Evolutionary conservation across 2,888 invertebrate genomes (phyloP).

Genomic region (Eristalinus sepulchralis): DNA sequence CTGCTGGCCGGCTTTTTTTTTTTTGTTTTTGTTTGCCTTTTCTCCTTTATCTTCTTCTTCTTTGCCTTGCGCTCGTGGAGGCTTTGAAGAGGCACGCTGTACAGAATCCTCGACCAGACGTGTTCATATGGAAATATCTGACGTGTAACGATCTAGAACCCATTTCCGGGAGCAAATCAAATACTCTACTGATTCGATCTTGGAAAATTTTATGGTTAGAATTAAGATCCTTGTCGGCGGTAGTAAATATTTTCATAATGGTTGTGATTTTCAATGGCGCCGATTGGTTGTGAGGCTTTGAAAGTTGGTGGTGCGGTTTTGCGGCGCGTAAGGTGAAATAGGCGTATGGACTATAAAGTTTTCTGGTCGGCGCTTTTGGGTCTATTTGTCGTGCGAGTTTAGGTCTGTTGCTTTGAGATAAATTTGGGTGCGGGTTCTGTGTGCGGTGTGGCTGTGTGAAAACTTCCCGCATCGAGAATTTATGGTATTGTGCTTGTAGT

Average conservation of each 20-base stretch:
- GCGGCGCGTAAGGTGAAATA: not conserved
- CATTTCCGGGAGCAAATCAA: constrained; percentile 68
- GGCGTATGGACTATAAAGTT: not conserved
- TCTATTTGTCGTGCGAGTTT: not conserved
- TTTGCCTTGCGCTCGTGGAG: not conserved
- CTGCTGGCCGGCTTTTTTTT: constrained; percentile 14
- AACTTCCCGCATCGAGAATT: not conserved
- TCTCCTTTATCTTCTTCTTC: not conserved
- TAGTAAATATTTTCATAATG: constrained; percentile 55
- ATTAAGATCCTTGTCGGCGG: constrained; percentile 60
- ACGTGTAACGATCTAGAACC: constrained; percentile 63
- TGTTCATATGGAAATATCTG: constrained; percentile 67
- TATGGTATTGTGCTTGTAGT: not conserved
- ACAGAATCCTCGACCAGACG: constrained; percentile 27
- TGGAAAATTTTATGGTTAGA: constrained; percentile 41
- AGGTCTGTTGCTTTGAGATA: not conserved
- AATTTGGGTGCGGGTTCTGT: not conserved
- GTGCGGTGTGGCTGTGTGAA: not conserved
- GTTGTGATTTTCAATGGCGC: constrained; percentile 23
- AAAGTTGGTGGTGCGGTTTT: not conserved
- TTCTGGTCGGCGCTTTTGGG: not conserved
- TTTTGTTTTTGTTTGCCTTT: not conserved
- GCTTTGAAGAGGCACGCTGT: constrained; percentile 7
- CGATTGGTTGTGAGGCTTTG: not conserved
- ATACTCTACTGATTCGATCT: constrained; percentile 60